Conservation (phyloP, 2,888 invertebrate genomes). For the Melipona bicolor region DNA sequence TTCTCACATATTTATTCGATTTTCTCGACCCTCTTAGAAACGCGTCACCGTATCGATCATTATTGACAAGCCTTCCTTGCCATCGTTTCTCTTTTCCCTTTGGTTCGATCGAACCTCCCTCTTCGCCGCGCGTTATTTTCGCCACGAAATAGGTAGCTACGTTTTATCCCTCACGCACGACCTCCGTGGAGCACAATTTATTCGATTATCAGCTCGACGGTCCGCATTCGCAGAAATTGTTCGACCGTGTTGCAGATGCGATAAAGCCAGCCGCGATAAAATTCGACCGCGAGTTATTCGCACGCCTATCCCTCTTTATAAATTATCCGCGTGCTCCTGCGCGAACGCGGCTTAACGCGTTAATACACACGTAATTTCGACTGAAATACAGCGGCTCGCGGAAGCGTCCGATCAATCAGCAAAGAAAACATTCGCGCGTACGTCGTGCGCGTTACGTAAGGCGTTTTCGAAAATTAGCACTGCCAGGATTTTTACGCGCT, state of each 20-base stretch:
- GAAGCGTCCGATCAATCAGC: background rate
- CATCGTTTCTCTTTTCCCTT: too few relatives aligned
- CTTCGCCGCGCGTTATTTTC: background rate
- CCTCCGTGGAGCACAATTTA: background rate
- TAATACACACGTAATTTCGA: background rate
- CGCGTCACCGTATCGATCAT: background rate
- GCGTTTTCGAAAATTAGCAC: background rate
- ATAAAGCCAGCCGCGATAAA: background rate
- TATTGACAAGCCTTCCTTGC: background rate
- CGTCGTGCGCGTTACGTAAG: background rate
- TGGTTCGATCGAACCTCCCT: background rate
- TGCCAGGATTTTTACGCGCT: background rate
- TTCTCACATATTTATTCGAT: background rate
- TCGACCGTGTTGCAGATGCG: background rate
- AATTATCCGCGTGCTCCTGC: background rate
- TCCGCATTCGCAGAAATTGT: background rate
- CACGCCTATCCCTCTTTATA: background rate
- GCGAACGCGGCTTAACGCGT: background rate
- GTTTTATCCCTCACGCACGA: background rate
- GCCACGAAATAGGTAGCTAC: background rate
- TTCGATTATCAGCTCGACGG: background rate
- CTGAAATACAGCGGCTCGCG: background rate
- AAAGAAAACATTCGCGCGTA: background rate
- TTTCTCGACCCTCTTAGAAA: background rate
- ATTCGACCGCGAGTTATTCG: background rate